phyloP scores from a whole-genome alignment of 2,888 invertebrate species.

The Agrochola macilenta region DNA sequence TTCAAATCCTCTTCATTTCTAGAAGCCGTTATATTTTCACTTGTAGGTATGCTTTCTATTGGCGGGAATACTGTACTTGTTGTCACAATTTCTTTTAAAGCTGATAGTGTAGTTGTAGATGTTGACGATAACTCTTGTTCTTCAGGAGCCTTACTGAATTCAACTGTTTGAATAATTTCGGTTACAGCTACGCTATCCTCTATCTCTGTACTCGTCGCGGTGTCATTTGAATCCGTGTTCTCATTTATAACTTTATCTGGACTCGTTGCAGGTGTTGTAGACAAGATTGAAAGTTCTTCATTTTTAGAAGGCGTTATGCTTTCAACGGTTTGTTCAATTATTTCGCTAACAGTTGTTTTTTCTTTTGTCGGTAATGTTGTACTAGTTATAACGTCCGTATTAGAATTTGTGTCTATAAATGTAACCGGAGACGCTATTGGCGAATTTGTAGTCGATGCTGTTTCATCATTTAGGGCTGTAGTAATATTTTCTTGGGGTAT shows the following conservation, averaged over 20 bases:
- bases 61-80: neutral
- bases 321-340: neutral
- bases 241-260: neutral
- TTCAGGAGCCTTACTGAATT: neutral
- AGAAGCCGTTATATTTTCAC: neutral
- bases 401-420: neutral
- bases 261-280: conserved; percentile 5
- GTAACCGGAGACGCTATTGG: neutral
- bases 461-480: neutral
- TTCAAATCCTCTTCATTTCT: neutral
- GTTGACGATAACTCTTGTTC: conserved; percentile 1
- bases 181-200: neutral
- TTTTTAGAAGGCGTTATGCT: neutral
- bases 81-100: neutral
- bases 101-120: conserved; percentile 2
- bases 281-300: neutral
- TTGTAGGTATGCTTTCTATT: neutral
- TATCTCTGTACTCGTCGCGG: neutral
- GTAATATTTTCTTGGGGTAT: neutral
- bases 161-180: neutral
- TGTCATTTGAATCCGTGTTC: neutral
- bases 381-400: neutral
- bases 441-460: neutral
- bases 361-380: neutral
- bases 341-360: conserved; percentile 6